Evolutionary conservation across 2,888 invertebrate species (phyloP).

Genomic region (Crematogaster levior): DNA sequence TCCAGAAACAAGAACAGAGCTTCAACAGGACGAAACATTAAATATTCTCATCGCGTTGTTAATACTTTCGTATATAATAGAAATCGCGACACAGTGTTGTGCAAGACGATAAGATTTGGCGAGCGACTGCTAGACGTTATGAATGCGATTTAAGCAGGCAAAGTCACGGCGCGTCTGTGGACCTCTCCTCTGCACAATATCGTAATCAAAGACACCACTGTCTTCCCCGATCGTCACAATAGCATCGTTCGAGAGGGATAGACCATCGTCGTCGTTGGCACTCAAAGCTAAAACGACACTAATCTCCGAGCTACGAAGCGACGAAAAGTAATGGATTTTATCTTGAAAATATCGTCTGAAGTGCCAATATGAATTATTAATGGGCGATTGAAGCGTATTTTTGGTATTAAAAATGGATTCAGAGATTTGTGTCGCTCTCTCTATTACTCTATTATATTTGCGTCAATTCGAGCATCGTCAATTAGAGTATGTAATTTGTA

Average conservation of each 20-base stretch:
- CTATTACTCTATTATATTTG: constrained; percentile 4
- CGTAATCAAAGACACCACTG: constrained; percentile 83
- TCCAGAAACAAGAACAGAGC: not conserved
- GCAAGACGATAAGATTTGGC: constrained; percentile 58
- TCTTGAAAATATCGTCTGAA: constrained; percentile 56
- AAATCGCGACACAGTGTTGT: constrained; percentile 46
- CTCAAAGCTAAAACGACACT: constrained; percentile 75
- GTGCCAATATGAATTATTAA: constrained; percentile 62
- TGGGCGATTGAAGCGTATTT: constrained; percentile 41
- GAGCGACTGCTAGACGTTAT: constrained; percentile 55
- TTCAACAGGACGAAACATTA: not conserved
- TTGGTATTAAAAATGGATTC: not conserved
- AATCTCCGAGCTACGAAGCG: constrained; percentile 62
- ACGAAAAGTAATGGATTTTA: constrained; percentile 58
- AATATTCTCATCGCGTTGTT: constrained; percentile 36
- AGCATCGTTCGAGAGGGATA: constrained; percentile 79
- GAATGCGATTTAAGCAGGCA: constrained; percentile 76
- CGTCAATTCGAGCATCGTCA: not conserved
- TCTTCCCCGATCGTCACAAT: constrained; percentile 79
- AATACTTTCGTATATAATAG: constrained; percentile 21
- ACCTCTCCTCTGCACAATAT: constrained; percentile 81
- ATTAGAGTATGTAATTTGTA: not conserved
- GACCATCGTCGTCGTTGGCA: constrained; percentile 61
- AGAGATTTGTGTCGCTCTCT: not conserved
- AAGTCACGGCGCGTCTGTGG: constrained; percentile 77